Conservation (phyloP, 2,113 vertebrate genomes). For the Neolamprologus hecqui region DNA sequence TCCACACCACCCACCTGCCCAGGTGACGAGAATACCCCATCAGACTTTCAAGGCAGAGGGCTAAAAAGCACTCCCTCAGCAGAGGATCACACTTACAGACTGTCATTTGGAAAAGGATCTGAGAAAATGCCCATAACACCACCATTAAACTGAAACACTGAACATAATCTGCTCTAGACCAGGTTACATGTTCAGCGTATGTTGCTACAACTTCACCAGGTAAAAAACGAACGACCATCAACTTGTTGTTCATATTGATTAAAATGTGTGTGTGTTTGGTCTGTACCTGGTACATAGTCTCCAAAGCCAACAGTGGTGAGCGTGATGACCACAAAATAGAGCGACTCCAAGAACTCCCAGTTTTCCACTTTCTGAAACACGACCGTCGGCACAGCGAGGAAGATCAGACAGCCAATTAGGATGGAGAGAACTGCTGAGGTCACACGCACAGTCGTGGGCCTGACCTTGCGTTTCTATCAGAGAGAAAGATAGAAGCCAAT, state of each 20-base stretch:
- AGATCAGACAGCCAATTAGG: conserved; percentile 83
- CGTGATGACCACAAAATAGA: conserved; percentile 88
- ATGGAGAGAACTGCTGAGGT: conserved; percentile 85
- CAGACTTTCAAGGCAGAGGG: not conserved
- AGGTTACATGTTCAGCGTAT: not conserved
- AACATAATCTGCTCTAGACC: not conserved
- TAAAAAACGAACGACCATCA: not conserved
- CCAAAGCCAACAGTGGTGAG: conserved; percentile 89
- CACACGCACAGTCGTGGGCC: conserved; percentile 76
- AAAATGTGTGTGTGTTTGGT: not conserved
- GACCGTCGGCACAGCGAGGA: conserved; percentile 79
- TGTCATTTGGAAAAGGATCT: not conserved
- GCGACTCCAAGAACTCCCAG: conserved; percentile 79
- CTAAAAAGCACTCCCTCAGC: not conserved
- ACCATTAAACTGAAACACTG: not conserved
- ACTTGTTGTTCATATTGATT: not conserved
- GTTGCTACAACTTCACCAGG: not conserved
- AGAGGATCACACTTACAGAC: not conserved
- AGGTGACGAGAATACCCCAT: not conserved
- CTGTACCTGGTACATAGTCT: conserved; percentile 78
- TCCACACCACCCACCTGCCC: not conserved
- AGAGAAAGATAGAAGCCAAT: not conserved
- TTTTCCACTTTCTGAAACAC: conserved; percentile 80
- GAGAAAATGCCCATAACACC: not conserved
- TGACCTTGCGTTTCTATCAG: conserved; percentile 77